Percentiles rank a stretch among this genome's conserved stretches.
Conservation (phyloP, 2,113 vertebrate species). For the Myiozetetes cayanensis region DNA sequence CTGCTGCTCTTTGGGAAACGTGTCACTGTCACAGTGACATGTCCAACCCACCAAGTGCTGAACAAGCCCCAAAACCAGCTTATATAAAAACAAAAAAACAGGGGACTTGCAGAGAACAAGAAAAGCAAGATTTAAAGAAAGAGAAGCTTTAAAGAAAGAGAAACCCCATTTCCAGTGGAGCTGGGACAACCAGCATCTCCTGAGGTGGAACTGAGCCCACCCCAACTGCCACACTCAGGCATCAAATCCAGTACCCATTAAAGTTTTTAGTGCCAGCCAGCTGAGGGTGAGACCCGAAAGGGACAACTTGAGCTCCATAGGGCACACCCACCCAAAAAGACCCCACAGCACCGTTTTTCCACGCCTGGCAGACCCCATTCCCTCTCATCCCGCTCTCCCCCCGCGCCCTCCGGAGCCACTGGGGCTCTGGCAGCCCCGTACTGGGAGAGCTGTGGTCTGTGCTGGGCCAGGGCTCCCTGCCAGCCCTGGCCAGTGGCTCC, state of each 20-base stretch:
- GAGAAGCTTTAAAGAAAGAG: not conserved
- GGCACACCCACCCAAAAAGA: not conserved
- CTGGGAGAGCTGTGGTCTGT: constrained; percentile 51
- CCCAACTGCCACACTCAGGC: not conserved
- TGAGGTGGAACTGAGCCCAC: not conserved
- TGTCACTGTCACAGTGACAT: not conserved
- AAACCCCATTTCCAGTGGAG: not conserved
- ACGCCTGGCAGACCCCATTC: not conserved
- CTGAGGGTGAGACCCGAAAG: not conserved
- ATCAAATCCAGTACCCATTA: not conserved
- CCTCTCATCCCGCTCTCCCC: not conserved
- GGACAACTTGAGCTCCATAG: fast-evolving
- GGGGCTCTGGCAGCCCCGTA: not conserved
- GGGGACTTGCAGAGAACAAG: not conserved
- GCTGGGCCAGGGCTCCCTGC: constrained; percentile 52
- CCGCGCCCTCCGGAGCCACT: not conserved
- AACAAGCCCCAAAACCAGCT: not conserved
- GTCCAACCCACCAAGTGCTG: not conserved
- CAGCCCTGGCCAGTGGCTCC: constrained; percentile 50
- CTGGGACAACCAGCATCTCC: not conserved
- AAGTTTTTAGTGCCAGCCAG: not conserved
- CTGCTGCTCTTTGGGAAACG: not conserved
- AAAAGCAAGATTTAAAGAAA: not conserved
- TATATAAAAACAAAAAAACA: fast-evolving
- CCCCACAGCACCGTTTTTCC: not conserved